These are phyloP conservation scores for Anguilla anguilla DNA, from an alignment of 2,797 vertebrate genomes.

Conservation along the genomic window DNA sequence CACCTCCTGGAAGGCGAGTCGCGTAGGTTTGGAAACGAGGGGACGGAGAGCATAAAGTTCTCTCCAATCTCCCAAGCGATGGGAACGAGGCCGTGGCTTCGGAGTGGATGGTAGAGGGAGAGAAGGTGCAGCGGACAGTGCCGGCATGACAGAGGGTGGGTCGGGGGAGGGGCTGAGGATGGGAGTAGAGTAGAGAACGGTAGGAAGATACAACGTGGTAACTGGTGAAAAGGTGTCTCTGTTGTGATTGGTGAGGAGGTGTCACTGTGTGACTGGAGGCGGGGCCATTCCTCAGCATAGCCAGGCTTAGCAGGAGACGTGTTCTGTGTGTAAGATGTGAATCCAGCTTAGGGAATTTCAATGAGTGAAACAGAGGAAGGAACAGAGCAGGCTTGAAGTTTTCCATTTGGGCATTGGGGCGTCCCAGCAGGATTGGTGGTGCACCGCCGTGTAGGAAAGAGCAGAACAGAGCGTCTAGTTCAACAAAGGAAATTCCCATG, in stretches of 20 bases:
- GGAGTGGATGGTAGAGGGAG: neutral
- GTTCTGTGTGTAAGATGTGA: neutral
- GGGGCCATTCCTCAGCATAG: neutral
- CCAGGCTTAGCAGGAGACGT: neutral
- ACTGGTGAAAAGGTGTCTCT: neutral
- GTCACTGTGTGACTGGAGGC: neutral
- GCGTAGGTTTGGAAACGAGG: neutral
- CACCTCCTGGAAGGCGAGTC: neutral
- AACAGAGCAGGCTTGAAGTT: neutral
- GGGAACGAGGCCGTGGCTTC: neutral
- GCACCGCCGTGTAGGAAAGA: neutral
- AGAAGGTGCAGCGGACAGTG: neutral
- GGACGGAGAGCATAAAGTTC: neutral
- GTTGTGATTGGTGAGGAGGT: neutral
- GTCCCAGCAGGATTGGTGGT: neutral
- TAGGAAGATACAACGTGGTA: neutral
- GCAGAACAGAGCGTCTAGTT: neutral
- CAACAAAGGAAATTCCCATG: neutral
- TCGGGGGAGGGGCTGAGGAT: neutral
- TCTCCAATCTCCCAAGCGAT: neutral
- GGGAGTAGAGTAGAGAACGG: neutral
- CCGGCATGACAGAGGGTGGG: neutral
- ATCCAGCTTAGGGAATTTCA: neutral
- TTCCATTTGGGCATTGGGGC: neutral
- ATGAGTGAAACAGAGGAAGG: neutral